phyloP scores from a whole-genome alignment of 2,113 vertebrate genomes.

The Barnardius zonarius region DNA sequence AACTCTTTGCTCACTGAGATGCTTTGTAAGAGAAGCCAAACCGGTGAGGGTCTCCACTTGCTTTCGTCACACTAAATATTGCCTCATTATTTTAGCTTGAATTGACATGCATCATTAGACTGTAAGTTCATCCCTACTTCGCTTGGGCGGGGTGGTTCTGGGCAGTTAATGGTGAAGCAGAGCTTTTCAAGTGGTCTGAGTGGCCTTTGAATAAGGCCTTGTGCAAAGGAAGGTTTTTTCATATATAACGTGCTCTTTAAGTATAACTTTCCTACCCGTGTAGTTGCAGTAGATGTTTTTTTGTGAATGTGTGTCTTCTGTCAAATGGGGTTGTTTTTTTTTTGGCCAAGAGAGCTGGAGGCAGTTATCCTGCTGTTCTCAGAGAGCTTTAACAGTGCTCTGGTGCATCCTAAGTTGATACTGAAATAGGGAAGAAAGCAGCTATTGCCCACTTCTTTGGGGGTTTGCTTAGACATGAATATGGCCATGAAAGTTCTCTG shows the following conservation, averaged over 20 bases:
- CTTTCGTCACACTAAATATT: accelerated
- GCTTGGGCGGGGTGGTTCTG: neutral
- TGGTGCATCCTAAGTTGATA: neutral
- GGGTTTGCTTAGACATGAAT: neutral
- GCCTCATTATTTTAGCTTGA: neutral
- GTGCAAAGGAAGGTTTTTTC: neutral
- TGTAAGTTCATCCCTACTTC: neutral
- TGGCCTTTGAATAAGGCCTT: neutral
- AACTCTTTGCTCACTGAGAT: neutral
- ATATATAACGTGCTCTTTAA: neutral
- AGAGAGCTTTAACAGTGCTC: neutral
- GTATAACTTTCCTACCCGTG: neutral
- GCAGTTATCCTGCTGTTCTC: accelerated
- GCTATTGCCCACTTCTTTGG: accelerated
- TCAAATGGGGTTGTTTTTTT: neutral
- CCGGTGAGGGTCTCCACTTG: neutral
- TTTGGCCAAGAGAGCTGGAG: neutral
- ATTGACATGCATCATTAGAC: neutral
- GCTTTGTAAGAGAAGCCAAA: neutral
- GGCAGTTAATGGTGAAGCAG: neutral
- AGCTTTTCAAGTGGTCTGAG: neutral
- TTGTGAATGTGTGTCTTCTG: neutral
- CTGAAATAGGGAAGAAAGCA: neutral
- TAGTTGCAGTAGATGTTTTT: neutral
- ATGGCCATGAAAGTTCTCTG: neutral